phyloP scores from a whole-genome alignment of 2,888 invertebrate genomes.

The Deroplatys truncata region DNA sequence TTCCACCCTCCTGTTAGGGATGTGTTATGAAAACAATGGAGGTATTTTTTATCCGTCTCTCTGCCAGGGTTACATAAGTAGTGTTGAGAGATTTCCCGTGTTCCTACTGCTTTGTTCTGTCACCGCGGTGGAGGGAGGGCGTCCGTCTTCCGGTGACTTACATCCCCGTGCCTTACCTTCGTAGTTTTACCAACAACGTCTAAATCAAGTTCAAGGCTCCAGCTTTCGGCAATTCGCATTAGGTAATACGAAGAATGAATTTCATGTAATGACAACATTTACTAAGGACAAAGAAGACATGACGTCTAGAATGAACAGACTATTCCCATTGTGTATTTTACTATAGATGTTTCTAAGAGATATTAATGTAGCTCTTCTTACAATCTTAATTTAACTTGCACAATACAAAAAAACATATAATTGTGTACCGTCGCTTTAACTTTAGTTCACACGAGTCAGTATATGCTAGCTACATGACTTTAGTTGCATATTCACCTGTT shows the following conservation, averaged over 20 bases:
- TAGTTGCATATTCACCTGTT: no score
- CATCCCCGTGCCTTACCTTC: not conserved
- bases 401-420: no score
- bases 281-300: no score
- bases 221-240: not conserved
- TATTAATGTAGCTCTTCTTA: no score
- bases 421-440: no score
- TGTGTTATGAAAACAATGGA: constrained; percentile 9
- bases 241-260: not conserved
- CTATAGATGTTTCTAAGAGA: no score
- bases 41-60: not conserved
- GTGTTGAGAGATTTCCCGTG: not conserved
- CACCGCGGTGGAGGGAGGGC: not conserved
- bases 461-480: no score
- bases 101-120: constrained; percentile 1
- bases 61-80: not conserved
- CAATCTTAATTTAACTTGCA: no score
- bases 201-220: not conserved
- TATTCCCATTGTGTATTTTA: no score
- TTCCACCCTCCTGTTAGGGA: not conserved
- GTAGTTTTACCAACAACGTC: not conserved
- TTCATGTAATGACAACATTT: not conserved
- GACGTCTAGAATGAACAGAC: no score
- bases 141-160: not conserved
- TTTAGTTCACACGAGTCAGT: no score